Conservation (phyloP, 2,888 invertebrate species). For the Philonicus albiceps region DNA sequence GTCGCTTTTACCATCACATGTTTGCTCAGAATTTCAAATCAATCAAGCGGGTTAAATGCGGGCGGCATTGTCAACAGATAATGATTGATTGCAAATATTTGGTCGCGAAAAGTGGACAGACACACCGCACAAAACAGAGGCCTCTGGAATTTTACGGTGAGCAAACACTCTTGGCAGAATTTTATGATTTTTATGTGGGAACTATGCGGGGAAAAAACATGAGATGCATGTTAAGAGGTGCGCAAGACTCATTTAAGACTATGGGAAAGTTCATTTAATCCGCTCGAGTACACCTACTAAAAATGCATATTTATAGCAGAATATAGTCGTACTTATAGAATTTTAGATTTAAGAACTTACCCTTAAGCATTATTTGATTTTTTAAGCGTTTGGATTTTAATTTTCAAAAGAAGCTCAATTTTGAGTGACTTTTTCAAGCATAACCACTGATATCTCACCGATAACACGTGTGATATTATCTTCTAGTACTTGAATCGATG, state of each 20-base stretch:
- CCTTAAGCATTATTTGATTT: no score
- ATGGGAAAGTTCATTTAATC: background rate
- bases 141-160: background rate
- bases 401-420: no score
- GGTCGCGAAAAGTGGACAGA: background rate
- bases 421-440: no score
- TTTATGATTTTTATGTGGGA: background rate
- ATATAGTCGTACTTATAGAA: background rate
- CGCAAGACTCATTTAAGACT: background rate
- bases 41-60: constrained; percentile 1
- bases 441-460: no score
- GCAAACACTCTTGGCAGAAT: background rate
- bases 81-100: constrained; percentile 26
- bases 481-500: no score
- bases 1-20: constrained; percentile 1
- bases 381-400: no score
- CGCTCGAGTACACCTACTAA: background rate
- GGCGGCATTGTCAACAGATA: constrained; percentile 21
- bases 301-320: background rate
- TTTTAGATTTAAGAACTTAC: no score
- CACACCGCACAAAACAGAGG: background rate
- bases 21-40: constrained; percentile 25
- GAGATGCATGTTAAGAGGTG: background rate
- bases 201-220: background rate
- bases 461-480: no score